A percentile compares a stretch with the other conserved stretches of the same genome.
These are phyloP conservation scores for Gallinago jamesoni DNA, from an alignment of 2,113 vertebrate genomes.

Conservation along the genomic window DNA sequence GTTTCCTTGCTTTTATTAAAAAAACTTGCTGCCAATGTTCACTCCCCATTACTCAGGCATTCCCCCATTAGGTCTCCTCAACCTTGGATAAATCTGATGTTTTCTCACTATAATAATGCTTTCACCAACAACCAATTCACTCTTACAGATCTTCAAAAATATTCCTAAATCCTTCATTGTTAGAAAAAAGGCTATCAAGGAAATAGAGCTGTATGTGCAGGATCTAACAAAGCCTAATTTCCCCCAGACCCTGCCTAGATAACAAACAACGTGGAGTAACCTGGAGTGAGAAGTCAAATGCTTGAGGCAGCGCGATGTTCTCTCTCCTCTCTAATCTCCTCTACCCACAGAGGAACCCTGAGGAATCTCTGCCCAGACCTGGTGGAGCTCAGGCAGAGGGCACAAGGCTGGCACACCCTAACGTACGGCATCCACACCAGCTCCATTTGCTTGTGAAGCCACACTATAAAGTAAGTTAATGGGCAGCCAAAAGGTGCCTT, in stretches of 20 bases:
- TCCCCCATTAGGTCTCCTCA: neutral
- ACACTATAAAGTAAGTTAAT: neutral
- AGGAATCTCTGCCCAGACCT: neutral
- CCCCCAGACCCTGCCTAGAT: neutral
- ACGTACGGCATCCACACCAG: neutral
- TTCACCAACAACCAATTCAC: neutral
- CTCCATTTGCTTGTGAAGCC: neutral
- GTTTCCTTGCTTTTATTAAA: neutral
- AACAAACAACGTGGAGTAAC: neutral
- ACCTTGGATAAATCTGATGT: neutral
- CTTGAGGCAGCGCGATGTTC: neutral
- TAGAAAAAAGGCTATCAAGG: neutral
- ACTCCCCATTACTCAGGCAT: neutral
- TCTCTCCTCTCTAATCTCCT: neutral
- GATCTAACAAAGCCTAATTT: neutral
- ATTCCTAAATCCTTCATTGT: neutral
- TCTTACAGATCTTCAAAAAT: neutral
- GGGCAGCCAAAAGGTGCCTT: neutral
- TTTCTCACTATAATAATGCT: neutral
- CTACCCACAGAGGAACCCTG: neutral
- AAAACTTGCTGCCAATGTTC: neutral
- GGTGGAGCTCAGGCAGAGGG: neutral
- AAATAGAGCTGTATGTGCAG: neutral
- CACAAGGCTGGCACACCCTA: accelerated
- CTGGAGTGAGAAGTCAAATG: neutral